Conservation (phyloP, 2,797 vertebrate genomes). For the Hirundo rustica region DNA sequence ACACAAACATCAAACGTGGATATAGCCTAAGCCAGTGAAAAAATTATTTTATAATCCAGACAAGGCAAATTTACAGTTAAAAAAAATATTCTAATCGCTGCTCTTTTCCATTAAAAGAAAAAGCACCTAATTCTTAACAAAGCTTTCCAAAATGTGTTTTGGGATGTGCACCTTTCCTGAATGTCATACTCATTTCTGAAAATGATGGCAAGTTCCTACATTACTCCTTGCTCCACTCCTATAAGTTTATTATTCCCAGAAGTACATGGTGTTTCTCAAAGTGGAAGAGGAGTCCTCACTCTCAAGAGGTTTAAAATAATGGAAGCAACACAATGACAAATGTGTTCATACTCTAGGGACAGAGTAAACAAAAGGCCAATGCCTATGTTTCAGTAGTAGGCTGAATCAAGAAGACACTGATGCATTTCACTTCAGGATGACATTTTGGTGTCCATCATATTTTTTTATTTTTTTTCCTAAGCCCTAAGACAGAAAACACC, state of each 20-base stretch:
- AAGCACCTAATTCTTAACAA: background rate
- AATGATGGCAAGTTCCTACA: background rate
- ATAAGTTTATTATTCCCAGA: background rate
- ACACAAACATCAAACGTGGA: background rate
- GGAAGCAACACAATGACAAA: background rate
- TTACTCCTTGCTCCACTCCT: background rate
- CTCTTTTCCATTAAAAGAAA: background rate
- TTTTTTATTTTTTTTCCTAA: background rate
- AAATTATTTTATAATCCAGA: background rate
- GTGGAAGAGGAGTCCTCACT: background rate
- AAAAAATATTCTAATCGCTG: background rate
- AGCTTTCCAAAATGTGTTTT: background rate
- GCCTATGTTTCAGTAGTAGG: background rate
- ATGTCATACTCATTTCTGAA: background rate
- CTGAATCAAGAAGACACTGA: background rate
- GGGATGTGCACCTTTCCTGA: accelerated
- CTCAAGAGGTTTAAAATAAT: background rate
- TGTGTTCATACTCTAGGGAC: background rate
- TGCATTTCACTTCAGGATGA: background rate
- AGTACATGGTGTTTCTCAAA: background rate
- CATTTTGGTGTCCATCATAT: background rate
- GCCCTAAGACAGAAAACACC: background rate
- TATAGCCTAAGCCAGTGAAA: background rate
- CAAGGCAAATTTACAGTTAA: background rate
- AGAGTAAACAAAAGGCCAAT: background rate